phyloP scores from a whole-genome alignment of 2,888 invertebrate species.

The Stenotaenia linearis region DNA sequence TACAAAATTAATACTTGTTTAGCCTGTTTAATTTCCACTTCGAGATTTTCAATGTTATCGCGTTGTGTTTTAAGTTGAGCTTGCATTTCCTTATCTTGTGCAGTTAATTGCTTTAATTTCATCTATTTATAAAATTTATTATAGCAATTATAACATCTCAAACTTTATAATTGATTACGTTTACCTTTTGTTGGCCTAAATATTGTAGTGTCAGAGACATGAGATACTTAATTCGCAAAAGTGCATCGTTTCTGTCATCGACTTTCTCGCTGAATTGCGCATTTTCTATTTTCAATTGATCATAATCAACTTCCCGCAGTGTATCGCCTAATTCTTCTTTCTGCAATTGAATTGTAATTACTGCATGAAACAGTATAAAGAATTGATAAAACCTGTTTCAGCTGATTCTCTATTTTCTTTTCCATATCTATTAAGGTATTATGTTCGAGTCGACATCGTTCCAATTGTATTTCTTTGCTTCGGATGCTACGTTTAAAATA shows the following conservation, averaged over 20 bases:
- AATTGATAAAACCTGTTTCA: background rate
- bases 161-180: background rate
- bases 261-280: background rate
- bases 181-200: background rate
- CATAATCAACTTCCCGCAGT: slow-evolving; percentile 15
- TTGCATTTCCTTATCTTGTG: background rate
- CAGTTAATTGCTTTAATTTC: background rate
- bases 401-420: background rate
- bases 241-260: background rate
- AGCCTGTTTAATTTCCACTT: background rate
- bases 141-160: background rate
- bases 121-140: background rate
- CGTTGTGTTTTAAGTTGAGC: background rate
- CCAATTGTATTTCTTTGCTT: background rate
- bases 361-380: no score
- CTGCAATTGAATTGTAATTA: background rate
- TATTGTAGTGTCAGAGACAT: background rate
- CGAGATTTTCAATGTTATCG: background rate
- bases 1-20: background rate
- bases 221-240: background rate
- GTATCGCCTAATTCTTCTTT: background rate
- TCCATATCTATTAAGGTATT: background rate
- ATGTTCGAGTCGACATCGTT: background rate
- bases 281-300: slow-evolving; percentile 30
- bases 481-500: background rate